Base-by-base conservation (phyloP, 2,113 vertebrate species). In the Sylvia atricapilla region DNA sequence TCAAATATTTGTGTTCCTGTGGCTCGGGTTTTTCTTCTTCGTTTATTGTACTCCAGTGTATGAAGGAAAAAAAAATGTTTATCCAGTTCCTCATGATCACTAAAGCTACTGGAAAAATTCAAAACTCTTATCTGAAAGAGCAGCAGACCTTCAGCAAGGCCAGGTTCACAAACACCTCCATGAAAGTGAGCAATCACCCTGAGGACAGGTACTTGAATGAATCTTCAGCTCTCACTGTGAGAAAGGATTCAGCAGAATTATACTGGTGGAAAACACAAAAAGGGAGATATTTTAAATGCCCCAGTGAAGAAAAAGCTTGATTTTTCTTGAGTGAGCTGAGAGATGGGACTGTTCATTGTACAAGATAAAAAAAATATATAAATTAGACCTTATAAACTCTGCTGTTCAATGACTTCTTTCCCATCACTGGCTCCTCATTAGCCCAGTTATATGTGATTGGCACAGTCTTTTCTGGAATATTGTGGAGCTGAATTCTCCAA, bases 161-260 rank as follows among this genome's bases (percentile, higher is more conserved):
- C 41, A 63, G 39, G n/a, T 46, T 74, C 30, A 59, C 46, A 62
- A 89, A 55, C 4, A 7, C 8, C 19, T 62, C 69, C 37, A 62
- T 37, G 39, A 63, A 92, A 67, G 33, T 15, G 13, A n/a, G 20
- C 56, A 35, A 17, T 13, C 33, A 59, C 8, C 11, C 47, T 23
- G 35, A 49, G 62, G 60, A 72, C 22, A 39, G 25, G 20, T 28
- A 43, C 33, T 30, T 35, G 21, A 55, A 67, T 30, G 8, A 85
- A 39, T 47, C 53, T 66, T 74, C 41, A 39, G 13, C 28, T 77
- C 46, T n/a, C n/a, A 44, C 23, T 60, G 24, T 0, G 0, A 77
- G 68, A 68, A 59, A 86, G 7, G 39, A 47, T n/a, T 43, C 25
- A 83, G 19, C 37, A 87, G 9, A 72, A 52, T 47, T 37, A 4